These are phyloP conservation scores for Epinephelus lanceolatus DNA, from an alignment of 2,113 vertebrate genomes.

Conservation along the genomic window DNA sequence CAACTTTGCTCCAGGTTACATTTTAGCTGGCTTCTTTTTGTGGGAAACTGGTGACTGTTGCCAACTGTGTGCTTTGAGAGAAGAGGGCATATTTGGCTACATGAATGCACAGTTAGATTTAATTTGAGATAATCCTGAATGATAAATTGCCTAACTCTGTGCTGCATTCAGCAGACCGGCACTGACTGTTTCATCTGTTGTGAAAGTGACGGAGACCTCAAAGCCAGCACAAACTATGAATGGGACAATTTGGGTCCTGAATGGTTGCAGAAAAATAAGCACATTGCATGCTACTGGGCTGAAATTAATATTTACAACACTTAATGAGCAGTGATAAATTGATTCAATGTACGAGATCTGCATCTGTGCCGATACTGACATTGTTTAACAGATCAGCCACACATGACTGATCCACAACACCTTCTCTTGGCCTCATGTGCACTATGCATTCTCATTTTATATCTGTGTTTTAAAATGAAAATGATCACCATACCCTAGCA, in stretches of 20 bases:
- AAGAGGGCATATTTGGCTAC: background rate
- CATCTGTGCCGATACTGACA: background rate
- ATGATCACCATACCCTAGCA: no score
- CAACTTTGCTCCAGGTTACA: background rate
- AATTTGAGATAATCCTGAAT: constrained; percentile 19
- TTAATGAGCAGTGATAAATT: background rate
- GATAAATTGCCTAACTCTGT: background rate
- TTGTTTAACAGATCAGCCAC: no score
- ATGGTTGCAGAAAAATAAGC: background rate
- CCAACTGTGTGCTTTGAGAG: background rate
- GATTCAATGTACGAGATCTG: background rate
- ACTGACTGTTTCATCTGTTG: background rate
- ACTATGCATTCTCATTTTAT: no score
- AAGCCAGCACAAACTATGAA: background rate
- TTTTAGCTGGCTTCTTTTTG: background rate
- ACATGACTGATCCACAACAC: no score
- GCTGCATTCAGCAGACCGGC: background rate
- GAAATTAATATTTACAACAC: background rate
- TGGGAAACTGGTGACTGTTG: background rate
- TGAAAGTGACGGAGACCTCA: constrained; percentile 4
- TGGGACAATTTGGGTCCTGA: background rate
- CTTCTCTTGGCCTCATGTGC: no score
- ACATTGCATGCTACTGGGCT: background rate
- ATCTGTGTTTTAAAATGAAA: no score
- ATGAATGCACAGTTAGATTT: constrained; percentile 12